Base-by-base conservation (phyloP, 2,113 vertebrate genomes). In the Phaethornis superciliosus region DNA sequence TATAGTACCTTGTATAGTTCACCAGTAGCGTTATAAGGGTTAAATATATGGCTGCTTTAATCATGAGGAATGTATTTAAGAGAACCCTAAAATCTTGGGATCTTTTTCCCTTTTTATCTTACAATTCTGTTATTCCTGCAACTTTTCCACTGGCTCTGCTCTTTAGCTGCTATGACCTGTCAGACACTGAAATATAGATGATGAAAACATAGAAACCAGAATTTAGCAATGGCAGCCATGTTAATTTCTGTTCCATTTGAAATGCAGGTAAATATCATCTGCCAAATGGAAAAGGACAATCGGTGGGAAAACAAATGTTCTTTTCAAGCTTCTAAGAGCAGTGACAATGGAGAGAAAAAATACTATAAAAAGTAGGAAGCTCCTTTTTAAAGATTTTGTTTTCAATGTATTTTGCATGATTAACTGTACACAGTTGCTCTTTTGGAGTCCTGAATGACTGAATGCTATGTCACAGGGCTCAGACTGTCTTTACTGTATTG, bases 341-440 rank as follows among this genome's bases (percentile, higher is more conserved):
- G 79, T 96, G 93, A 94, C 95, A 96, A 94, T 93, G 91, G 92
- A 95, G 81, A 92, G 90, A 89, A 85, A 96, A 96, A 96, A 95
- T 91, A 94, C 87, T 90, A 49, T 90, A 81, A 96, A 91, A 97
- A 95, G 90, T 90, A 96, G 90, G 80, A 92, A 94, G 89, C 60
- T 96, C 74, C 79, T 95, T 91, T 95, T 88, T 94, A 85, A 90
- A 96, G 77, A 94, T 85, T 64, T 91, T 94, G 62, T 94, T 94
- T 95, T 84, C 49, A 56, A 49, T 88, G 74, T 94, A 78, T 93
- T 90, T 35, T 93, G 85, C 82, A 77, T 94, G 92, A 86, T 95
- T 76, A 90, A 88, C 72, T 94, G 75, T 85, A 76, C 74, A 58
- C 32, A 81, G 78, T 90, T 97, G 83, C 79, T 94, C 88, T 91